phyloP scores from a whole-genome alignment of 2,888 invertebrate genomes.

The Pomacea canaliculata region DNA sequence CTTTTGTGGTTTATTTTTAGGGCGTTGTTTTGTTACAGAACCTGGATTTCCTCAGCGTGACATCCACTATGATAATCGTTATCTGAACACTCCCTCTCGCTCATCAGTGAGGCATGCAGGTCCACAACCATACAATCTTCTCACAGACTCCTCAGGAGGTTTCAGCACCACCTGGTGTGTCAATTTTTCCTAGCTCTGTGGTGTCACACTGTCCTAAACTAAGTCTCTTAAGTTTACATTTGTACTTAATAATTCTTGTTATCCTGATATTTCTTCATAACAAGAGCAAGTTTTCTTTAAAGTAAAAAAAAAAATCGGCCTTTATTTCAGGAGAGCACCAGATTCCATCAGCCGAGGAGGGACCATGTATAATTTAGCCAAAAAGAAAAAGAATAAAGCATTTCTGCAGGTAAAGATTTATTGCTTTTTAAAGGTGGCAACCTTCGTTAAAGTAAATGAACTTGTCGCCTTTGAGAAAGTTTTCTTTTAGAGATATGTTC shows the following conservation, averaged over 20 bases:
- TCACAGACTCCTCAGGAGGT: conserved; percentile 32
- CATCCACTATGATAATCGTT: conserved; percentile 31
- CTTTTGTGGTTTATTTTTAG: no score
- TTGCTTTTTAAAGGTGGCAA: no score
- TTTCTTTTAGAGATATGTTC: no score
- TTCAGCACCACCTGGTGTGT: conserved; percentile 33
- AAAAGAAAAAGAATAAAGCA: conserved; percentile 60
- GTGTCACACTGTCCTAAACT: not conserved
- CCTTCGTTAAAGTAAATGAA: no score
- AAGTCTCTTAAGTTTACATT: not conserved
- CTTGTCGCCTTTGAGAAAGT: no score
- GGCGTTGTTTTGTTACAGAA: conserved; percentile 23
- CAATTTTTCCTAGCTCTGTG: no score
- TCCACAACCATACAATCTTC: conserved; percentile 35
- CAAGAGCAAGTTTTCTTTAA: no score
- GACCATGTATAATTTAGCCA: conserved; percentile 53
- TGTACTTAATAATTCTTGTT: no score
- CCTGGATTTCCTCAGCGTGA: conserved; percentile 35
- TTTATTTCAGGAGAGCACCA: conserved; percentile 30
- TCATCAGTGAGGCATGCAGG: conserved; percentile 33
- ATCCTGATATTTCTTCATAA: no score
- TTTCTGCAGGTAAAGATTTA: conserved; percentile 47
- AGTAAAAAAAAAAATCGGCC: no score
- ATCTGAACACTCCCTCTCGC: conserved; percentile 29
- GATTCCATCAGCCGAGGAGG: conserved; percentile 30